phyloP scores from a whole-genome alignment of 2,888 invertebrate species.

The Agrochola lota region DNA sequence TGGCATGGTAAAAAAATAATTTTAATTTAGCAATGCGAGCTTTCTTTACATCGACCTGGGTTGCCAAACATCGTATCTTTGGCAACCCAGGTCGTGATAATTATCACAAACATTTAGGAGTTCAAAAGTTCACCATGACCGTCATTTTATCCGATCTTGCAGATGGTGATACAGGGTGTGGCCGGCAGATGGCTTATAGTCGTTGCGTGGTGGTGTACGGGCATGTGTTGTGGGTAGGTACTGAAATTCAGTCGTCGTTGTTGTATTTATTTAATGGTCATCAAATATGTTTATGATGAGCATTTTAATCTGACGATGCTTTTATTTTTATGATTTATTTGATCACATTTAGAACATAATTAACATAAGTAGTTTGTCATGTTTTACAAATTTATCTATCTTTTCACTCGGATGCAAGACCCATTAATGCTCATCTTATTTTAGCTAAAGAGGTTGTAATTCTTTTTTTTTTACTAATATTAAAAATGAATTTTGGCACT shows the following conservation, averaged over 20 bases:
- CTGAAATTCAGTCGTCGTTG: conserved; percentile 1
- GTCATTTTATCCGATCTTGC: background rate
- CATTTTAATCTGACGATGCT: background rate
- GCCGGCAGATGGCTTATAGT: conserved; percentile 18
- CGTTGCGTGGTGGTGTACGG: background rate
- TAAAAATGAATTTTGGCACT: background rate
- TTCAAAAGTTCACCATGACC: conserved; percentile 26
- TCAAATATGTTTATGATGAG: background rate
- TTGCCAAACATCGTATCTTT: conserved; percentile 36
- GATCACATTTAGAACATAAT: background rate
- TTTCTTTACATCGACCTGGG: background rate
- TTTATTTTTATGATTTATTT: conserved; percentile 9
- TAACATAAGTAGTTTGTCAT: conserved; percentile 6
- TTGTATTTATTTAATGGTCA: background rate
- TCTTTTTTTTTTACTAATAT: too few species aligned
- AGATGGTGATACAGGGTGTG: background rate
- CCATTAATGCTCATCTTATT: background rate
- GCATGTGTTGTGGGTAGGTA: background rate
- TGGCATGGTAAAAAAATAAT: background rate
- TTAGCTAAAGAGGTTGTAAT: background rate
- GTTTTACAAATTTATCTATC: conserved; percentile 10
- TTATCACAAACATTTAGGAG: conserved; percentile 3
- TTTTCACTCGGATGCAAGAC: background rate
- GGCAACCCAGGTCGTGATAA: conserved; percentile 1
- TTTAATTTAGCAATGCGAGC: background rate